Conservation (phyloP, 2,113 vertebrate genomes). For the Nanorana parkeri region DNA sequence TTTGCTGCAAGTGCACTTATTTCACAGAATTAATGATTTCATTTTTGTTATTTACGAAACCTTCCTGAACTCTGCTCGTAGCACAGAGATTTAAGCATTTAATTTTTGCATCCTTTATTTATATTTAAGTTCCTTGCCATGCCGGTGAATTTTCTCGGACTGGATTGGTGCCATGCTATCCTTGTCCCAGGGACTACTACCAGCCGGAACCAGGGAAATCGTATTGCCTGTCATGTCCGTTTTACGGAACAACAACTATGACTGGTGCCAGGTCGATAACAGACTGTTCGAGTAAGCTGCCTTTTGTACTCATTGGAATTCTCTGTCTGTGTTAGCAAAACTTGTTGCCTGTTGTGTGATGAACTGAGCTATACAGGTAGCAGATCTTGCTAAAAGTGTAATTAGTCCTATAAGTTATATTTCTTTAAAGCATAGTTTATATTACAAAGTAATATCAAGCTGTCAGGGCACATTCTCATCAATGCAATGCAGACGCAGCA, state of each 20-base stretch:
- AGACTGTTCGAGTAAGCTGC: conserved; percentile 91
- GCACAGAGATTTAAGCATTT: not conserved
- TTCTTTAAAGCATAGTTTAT: no score
- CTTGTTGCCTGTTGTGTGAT: conserved; percentile 30
- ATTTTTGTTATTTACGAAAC: not conserved
- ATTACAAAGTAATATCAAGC: no score
- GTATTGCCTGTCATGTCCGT: conserved; percentile 94
- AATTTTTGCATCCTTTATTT: conserved; percentile 11
- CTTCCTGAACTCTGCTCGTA: not conserved
- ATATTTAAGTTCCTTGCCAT: conserved; percentile 83
- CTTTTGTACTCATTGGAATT: conserved; percentile 34
- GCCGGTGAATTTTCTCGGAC: conserved; percentile 93
- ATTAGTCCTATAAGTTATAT: not conserved
- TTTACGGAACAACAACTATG: conserved; percentile 91
- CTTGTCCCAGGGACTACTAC: conserved; percentile 95
- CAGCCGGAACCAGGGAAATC: conserved; percentile 91
- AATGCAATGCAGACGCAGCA: no score
- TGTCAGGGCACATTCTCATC: no score
- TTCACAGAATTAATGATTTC: not conserved
- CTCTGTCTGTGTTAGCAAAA: conserved; percentile 9
- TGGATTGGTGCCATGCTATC: conserved; percentile 91
- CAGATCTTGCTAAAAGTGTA: conserved; percentile 14
- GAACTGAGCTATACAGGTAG: conserved; percentile 4
- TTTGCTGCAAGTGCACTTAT: not conserved
- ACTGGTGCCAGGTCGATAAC: conserved; percentile 88